Base-by-base conservation (phyloP, 2,113 vertebrate species). In the Xiphophorus couchianus region DNA sequence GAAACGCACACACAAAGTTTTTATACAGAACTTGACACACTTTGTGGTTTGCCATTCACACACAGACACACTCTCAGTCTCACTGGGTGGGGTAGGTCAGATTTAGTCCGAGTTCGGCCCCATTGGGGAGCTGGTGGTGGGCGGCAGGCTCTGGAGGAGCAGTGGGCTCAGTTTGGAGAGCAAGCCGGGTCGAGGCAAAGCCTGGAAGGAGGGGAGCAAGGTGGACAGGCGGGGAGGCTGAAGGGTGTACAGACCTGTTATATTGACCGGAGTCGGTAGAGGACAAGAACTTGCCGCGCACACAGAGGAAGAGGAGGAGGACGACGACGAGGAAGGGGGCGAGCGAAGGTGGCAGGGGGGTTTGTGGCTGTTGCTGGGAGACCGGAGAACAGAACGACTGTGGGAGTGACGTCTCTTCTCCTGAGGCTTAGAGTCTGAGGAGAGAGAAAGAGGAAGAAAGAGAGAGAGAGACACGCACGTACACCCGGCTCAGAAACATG, bases 231-330 rank as follows among this genome's bases (percentile, higher is more conserved):
- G 85, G 66, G 92, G 89, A 44, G 88, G 89, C 84, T 90, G 92
- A 67, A 91, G 80, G 73, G 90, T 86, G 89, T 95, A 97, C 96
- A 94, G 90, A 97, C 96, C 97, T 96, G 96, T 89, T 91, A 93
- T 78, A 84, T 88, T 93, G 91, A 96, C 92, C 83, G 95, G 91
- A 74, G 87, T 85, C 8, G 95, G 91, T 69, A 96, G 91, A 86
- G 90, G 78, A 85, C 95, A 94, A 84, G 94, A 83, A 76, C 93
- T 88, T 37, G 88, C 81, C 2, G 81, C 90, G 13, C 86, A 90
- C 80, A 93, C 89, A 6, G 92, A 86, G 71, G 90, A 86, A 28
- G 92, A 90, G 15, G 93, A 94, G 62, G 94, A 86, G 39, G 90
- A 87, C 13, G 90, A 87, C 11, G 93, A 91, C 15, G 93, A 92